Percentiles rank a stretch among this genome's conserved stretches.
Conservation (phyloP, 2,888 invertebrate species). For the Lomographa bimaculata region DNA sequence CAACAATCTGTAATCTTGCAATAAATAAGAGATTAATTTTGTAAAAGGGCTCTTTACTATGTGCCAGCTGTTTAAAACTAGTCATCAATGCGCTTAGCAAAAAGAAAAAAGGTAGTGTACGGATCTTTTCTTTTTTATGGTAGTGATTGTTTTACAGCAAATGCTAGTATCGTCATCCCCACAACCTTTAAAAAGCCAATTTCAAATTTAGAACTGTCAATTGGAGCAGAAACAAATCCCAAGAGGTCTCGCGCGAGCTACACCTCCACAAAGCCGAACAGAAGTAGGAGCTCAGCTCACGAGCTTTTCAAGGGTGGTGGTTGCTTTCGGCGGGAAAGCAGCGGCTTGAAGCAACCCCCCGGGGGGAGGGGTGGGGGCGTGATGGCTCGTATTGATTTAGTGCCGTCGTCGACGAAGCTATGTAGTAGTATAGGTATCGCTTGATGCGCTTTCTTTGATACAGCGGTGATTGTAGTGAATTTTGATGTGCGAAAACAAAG, state of each 20-base stretch:
- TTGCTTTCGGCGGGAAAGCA: conserved; percentile 81
- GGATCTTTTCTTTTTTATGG: too few species aligned
- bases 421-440: conserved; percentile 76
- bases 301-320: conserved; percentile 83
- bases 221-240: conserved; percentile 74
- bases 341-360: conserved; percentile 57
- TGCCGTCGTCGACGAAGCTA: conserved; percentile 83
- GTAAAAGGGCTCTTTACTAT: too few species aligned
- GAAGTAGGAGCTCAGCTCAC: conserved; percentile 84
- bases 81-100: too few species aligned
- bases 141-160: too few species aligned
- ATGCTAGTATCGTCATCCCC: too few species aligned
- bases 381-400: conserved; percentile 85
- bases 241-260: conserved; percentile 77
- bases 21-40: too few species aligned
- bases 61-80: too few species aligned
- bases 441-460: conserved; percentile 79
- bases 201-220: conserved; percentile 75
- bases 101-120: too few species aligned
- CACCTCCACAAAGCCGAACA: conserved; percentile 82
- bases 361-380: conserved; percentile 60
- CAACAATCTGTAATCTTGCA: too few species aligned
- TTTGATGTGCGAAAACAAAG: conserved; percentile 35
- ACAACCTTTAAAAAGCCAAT: conserved; percentile 50
- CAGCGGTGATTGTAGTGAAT: conserved; percentile 30